These are phyloP conservation scores for Todus mexicanus DNA, from an alignment of 2,797 vertebrate species.

Conservation along the genomic window DNA sequence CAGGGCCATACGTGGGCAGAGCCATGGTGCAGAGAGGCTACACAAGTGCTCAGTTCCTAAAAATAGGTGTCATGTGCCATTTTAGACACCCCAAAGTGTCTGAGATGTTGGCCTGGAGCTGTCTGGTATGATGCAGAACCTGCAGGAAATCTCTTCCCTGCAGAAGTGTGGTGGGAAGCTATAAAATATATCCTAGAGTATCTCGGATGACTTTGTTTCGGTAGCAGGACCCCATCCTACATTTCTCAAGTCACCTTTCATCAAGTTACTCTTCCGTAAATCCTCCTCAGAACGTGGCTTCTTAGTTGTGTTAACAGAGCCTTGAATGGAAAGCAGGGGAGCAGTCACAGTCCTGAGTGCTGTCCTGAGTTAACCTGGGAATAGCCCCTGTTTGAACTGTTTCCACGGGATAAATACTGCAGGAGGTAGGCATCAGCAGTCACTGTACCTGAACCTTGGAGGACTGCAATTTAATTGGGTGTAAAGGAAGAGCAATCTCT, in stretches of 20 bases:
- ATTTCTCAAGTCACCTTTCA: background rate
- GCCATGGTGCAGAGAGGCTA: background rate
- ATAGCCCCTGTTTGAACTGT: background rate
- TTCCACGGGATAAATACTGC: background rate
- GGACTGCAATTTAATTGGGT: background rate
- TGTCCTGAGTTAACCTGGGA: background rate
- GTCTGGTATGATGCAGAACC: background rate
- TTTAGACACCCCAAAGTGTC: background rate
- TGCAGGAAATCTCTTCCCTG: background rate
- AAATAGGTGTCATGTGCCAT: background rate
- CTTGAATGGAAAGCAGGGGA: background rate
- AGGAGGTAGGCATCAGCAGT: background rate
- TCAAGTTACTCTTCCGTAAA: background rate
- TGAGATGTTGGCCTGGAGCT: accelerated
- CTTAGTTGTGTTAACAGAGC: background rate
- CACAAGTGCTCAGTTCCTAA: background rate
- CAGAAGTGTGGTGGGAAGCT: background rate
- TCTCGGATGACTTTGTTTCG: background rate
- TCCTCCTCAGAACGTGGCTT: background rate
- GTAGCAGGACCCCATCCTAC: background rate
- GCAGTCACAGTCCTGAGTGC: background rate
- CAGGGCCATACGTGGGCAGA: background rate
- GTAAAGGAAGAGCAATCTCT: background rate
- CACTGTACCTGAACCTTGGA: background rate
- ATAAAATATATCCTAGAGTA: too few relatives aligned